Evolutionary conservation across 2,797 vertebrate genomes (phyloP), one percentile per base, ranked within the genome.

Genomic region (Acanthornis magna): DNA sequence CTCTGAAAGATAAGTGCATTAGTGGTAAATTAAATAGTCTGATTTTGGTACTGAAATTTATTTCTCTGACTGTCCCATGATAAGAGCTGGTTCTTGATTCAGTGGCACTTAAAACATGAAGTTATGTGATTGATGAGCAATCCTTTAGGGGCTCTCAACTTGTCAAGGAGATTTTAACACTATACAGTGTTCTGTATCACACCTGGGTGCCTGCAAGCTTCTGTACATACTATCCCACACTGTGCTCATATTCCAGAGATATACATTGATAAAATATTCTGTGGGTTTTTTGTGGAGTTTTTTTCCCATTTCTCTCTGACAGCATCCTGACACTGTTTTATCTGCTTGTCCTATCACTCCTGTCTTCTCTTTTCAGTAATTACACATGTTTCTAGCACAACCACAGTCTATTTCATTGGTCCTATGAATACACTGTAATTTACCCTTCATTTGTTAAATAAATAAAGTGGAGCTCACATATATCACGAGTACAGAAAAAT

Each of bases 281-380:
- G 36, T 36, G 36, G 8, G 1, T 1, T 51, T 63, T 51, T 32
- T 25, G 40, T 3, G 4, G 4, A 2, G 5, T 1, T 3, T n/a
- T 45, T 80, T 66, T 8, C 4, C 11, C 5, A 4, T 77, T 79
- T 32, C 48, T 9, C 1, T 53, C 34, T 75, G 42, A 42, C 23
- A 29, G 20, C 25, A 18, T 47, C 45, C 30, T 25, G 29, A 55
- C 7, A 29, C 34, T 23, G 2, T 75, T n/a, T 57, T 67, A 30
- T 32, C 61, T 66, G 10, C 8, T 54, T 85, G 34, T 82, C 29
- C 13, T 82, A 7, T n/a, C 21, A 11, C 51, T 75, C 26, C 22
- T 29, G 15, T 57, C 30, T 62, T 45, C 27, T 40, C 63, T 84
- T 87, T 50, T 62, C 36, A 26, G 43, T 72, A 85, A 48, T 8